Base-by-base conservation (phyloP, 2,888 invertebrate species). In the Apoderus coryli region DNA sequence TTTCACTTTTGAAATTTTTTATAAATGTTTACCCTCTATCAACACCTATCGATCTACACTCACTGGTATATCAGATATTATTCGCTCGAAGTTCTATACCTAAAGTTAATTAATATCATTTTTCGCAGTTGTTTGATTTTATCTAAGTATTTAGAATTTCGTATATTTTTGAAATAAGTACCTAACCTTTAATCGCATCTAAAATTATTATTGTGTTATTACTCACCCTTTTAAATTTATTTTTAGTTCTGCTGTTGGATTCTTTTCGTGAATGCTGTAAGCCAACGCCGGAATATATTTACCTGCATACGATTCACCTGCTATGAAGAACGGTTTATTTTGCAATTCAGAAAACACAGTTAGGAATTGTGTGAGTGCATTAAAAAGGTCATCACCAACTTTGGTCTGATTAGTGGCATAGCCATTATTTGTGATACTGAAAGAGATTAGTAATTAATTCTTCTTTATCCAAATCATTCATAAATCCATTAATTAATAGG, bases 231-330 rank as follows among this genome's bases (percentile, higher is more conserved):
- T 30, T 5, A 37, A 14, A 13, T 37, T 37, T 7, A 37, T 37
- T 25, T 29, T 22, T 6, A 32, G 6, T n/a, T n/a, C n/a, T 4
- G 27, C 16, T 2, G 44, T 51, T 4, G 61, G 59, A 44, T 69
- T 66, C 32, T 70, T 69, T 38, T 65, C 63, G 43, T 76, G 69
- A 33, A 81, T 78, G 1, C 72, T 68, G 47, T 76, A 69, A 0
- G 71, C 68, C n/a, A 79, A 53, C 0, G 84, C 77, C 3, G 88
- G 88, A 0, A 72, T 65, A 49, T 73, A 74, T 52, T 75, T 75
- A 1, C 88, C 86, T 25, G 72, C 86, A 49, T 86, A 88, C 0
- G 84, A 85, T 59, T 90, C 89, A 1, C 89, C 90, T 0, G 84
- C 78, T 0, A 84, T 70, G 59, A 72, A 90, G 53, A 92, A 88